These are phyloP conservation scores for Halotydeus destructor DNA, from an alignment of 1,140 invertebrate genomes.

Conservation along the genomic window DNA sequence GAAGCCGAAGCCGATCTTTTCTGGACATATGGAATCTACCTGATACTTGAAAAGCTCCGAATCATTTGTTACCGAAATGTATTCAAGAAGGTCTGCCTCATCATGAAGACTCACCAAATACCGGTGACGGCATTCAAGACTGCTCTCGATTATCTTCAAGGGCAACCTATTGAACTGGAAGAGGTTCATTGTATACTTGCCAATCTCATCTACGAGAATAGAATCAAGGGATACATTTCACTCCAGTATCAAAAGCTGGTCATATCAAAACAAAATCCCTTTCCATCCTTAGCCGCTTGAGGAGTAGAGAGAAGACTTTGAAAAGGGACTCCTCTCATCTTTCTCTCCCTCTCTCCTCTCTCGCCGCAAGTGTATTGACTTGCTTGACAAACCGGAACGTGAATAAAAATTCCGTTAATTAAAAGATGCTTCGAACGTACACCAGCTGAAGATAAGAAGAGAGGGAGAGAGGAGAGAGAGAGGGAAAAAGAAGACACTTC, in stretches of 20 bases:
- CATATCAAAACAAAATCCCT: conserved; percentile 88
- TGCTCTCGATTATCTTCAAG: conserved; percentile 45
- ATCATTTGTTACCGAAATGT: conserved; percentile 86
- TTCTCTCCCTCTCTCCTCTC: too few species aligned
- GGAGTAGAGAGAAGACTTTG: not conserved
- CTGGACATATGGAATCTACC: conserved; percentile 81
- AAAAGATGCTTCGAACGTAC: too few species aligned
- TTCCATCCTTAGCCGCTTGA: conserved; percentile 36
- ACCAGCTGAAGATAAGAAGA: too few species aligned
- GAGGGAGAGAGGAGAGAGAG: too few species aligned
- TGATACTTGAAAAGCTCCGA: conserved; percentile 89
- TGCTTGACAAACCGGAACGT: too few species aligned
- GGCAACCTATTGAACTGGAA: conserved; percentile 68
- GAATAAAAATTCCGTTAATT: too few species aligned
- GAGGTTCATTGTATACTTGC: conserved; percentile 89
- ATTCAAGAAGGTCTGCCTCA: conserved; percentile 79
- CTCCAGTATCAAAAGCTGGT: conserved; percentile 91
- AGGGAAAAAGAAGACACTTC: too few species aligned
- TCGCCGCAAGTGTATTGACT: too few species aligned
- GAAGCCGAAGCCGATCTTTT: conserved; percentile 71
- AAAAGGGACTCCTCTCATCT: too few species aligned
- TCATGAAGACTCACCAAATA: conserved; percentile 71
- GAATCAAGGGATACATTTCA: conserved; percentile 80
- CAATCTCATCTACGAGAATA: conserved; percentile 73
- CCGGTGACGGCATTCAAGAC: conserved; percentile 57